Evolutionary conservation across 1,140 invertebrate species (phyloP), one percentile per base, ranked within the genome.

Genomic region (Tribolium castaneum): DNA sequence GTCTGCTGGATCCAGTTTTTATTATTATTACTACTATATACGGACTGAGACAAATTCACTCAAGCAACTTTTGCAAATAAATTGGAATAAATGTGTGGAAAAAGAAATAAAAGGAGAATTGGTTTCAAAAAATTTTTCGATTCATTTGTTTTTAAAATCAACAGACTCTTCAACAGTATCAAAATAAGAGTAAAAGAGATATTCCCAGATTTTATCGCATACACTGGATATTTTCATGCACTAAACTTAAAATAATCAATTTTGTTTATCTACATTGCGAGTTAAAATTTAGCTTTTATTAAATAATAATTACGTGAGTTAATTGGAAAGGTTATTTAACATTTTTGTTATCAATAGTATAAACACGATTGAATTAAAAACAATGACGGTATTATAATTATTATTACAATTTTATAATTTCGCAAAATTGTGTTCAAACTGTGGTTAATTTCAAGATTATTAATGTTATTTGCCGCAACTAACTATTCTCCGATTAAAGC

Each of bases 11-110:
- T 66, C 6, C 59, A 35, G 25, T 66, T 66, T 66, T 66, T 66
- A 66, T 66, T 66, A 66, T 66, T 66, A 66, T 66, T 66, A 66
- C 59, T 66, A 66, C 59, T 66, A 66, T 66, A 66, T 66, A 66
- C 59, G 59, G 59, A 66, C 59, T 34, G 59, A 66, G 30, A 66
- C 59, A 66, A 66, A 66, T 66, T 66, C 59, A 66, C 59, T 66
- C 25, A 66, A 66, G 59, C 59, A 66, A 66, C 25, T 66, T 66
- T 66, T 66, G 35, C 59, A 66, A 66, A 66, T 66, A 66, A 66
- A 66, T 66, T 66, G 59, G 59, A 35, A 66, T 66, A 66, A 34
- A 66, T 39, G 59, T 66, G 59, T 66, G 59, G 59, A 66, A 66
- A 35, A 35, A 6, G 30, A 66, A 66, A 39, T 66, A 66, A 66